phyloP scores from a whole-genome alignment of 2,797 vertebrate species.

The Sebastiscus albofasciatus region DNA sequence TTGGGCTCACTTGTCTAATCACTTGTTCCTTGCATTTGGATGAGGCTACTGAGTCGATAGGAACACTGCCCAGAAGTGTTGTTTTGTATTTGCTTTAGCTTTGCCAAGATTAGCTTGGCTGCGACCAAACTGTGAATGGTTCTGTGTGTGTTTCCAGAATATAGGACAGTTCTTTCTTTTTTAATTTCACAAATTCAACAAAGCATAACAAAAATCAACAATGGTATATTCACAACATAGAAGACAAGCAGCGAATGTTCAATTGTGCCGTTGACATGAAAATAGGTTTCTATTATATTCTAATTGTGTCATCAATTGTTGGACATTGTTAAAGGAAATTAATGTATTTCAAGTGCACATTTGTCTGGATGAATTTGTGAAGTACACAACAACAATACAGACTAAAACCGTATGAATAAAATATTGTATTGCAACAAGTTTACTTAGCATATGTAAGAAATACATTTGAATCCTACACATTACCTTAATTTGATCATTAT shows the following conservation, averaged over 20 bases:
- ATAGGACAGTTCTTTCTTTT: constrained; percentile 27
- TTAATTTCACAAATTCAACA: constrained; percentile 43
- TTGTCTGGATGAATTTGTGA: not conserved
- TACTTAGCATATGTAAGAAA: not conserved
- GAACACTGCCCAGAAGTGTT: constrained; percentile 65
- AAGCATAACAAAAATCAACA: constrained; percentile 28
- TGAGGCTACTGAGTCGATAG: constrained; percentile 49
- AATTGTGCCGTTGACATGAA: not conserved
- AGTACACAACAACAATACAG: not conserved
- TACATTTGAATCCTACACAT: not conserved
- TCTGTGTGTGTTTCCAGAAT: constrained; percentile 31
- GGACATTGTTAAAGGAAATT: not conserved
- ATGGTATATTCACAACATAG: not conserved
- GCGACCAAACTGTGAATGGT: constrained; percentile 41
- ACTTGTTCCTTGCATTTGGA: constrained; percentile 67
- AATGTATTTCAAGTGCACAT: not conserved
- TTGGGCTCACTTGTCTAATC: constrained; percentile 64
- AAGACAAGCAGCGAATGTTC: not conserved
- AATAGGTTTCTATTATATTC: not conserved
- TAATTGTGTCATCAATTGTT: constrained; percentile 44
- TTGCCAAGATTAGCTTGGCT: constrained; percentile 67
- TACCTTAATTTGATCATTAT: not conserved
- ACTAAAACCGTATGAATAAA: not conserved
- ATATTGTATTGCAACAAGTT: not conserved
- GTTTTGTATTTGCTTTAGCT: constrained; percentile 58